Conservation (phyloP, 2,113 vertebrate genomes). For the Sphaerodactylus townsendi region DNA sequence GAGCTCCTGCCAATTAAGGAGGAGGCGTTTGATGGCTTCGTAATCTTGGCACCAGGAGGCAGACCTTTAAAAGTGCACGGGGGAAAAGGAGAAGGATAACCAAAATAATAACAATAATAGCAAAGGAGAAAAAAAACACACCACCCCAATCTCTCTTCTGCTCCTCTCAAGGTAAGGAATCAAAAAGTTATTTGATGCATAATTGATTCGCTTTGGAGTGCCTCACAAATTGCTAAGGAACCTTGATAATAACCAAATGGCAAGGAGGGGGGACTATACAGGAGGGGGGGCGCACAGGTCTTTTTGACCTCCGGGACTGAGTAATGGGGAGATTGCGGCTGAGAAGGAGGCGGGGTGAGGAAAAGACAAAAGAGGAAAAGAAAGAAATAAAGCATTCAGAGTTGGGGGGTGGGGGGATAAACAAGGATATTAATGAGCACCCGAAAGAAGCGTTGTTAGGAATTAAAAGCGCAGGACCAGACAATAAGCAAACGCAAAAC, state of each 20-base stretch:
- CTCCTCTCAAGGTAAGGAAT: constrained; percentile 72
- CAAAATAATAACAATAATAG: constrained; percentile 56
- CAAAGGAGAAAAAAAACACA: constrained; percentile 37
- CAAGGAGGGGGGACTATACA: constrained; percentile 54
- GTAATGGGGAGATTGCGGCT: constrained; percentile 6
- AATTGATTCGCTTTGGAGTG: constrained; percentile 76
- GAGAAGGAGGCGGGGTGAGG: background rate
- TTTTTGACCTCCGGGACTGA: constrained; percentile 66
- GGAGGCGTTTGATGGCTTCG: constrained; percentile 60
- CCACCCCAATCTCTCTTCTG: constrained; percentile 38
- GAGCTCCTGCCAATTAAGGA: constrained; percentile 69
- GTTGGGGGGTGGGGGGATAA: constrained; percentile 15
- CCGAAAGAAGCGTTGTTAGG: constrained; percentile 50
- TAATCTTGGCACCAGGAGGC: constrained; percentile 62
- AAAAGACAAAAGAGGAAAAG: constrained; percentile 3
- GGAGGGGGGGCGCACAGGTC: constrained; percentile 46
- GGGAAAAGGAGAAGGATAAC: background rate
- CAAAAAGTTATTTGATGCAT: constrained; percentile 79
- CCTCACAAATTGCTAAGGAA: constrained; percentile 64
- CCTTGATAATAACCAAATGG: constrained; percentile 63
- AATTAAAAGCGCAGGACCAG: constrained; percentile 42
- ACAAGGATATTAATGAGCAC: constrained; percentile 60
- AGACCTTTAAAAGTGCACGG: constrained; percentile 40
- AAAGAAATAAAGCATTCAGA: constrained; percentile 20
- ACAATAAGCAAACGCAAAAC: constrained; percentile 57